Evolutionary conservation across 2,113 vertebrate species (phyloP).

Genomic region (Sapayoa aenigma): DNA sequence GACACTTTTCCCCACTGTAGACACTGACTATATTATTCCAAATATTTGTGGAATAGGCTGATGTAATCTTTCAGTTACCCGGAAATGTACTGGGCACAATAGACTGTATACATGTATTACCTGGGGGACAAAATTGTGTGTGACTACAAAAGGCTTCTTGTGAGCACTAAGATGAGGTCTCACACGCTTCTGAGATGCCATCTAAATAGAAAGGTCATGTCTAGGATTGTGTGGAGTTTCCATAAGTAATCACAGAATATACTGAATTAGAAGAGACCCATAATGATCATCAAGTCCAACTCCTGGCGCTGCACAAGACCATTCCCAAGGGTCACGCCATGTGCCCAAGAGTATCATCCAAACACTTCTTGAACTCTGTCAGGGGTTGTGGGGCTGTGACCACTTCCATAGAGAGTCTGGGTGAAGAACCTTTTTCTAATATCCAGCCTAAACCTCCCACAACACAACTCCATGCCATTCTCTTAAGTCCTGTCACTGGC

Average conservation of each 20-base stretch:
- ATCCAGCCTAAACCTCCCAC: neutral
- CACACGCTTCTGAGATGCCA: neutral
- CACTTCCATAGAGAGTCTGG: neutral
- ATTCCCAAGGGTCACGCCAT: too few species aligned
- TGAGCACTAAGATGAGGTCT: neutral
- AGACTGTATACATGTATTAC: neutral
- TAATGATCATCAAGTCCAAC: neutral
- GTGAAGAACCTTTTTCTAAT: neutral
- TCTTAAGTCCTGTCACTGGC: neutral
- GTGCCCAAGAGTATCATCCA: neutral
- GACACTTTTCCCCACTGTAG: neutral
- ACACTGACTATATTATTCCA: neutral
- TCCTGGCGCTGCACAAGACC: neutral
- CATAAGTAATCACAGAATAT: neutral
- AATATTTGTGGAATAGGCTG: neutral
- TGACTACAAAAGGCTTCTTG: neutral
- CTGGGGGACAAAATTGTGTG: neutral
- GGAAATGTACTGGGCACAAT: neutral
- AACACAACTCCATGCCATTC: neutral
- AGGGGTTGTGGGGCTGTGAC: neutral
- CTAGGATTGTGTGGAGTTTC: neutral
- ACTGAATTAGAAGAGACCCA: too few species aligned
- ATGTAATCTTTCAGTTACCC: neutral
- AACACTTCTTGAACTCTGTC: neutral
- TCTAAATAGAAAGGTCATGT: neutral